Evolutionary conservation across 2,888 invertebrate genomes (phyloP), one percentile per base, ranked within the genome.

Genomic region (Aphidius colemani): DNA sequence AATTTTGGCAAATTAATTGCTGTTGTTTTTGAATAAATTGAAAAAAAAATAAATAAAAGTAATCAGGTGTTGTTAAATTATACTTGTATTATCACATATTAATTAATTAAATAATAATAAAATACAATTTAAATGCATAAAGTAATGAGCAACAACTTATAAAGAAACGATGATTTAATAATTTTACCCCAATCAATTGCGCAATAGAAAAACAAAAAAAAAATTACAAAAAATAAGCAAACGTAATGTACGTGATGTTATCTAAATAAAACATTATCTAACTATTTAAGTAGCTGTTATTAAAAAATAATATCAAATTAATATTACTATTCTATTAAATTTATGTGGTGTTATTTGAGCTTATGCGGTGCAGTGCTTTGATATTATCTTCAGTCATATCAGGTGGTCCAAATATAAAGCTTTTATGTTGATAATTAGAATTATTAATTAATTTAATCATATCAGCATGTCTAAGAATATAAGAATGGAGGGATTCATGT

Each of bases 351-450:
- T 64, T 65, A 30, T 66, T 61, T 58, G 66, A 71, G 64, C 83
- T 81, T 66, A 79, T 75, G 65, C 82, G 82, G 85, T 88, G 87
- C 65, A 88, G 80, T 62, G 83, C 80, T 62, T 81, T 78, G 64
- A 88, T 87, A 63, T 83, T 80, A 30, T 72, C 71, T 44, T 83
- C 82, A 11, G 75, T 79, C 7, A 88, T 73, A 78, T 88, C 83
- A 0, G 86, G 85, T 4, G 86, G 84, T 2, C 88, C 88, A 61
- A 86, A 85, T 44, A 88, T 71, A 76, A 88, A 88, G 5, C 5
- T 30, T 30, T 30, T 30, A 1, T 83, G 81, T 55, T 71, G 73
- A 48, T 77, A 63, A 72, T 70, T 1, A 74, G 73, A 48, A 75
- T 70, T 51, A 67, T 71, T 49, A 69, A 83, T 49, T 75, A 78